A percentile compares a stretch with the other conserved stretches of the same genome.
These are phyloP conservation scores for Drosophila albomicans DNA, from an alignment of 1,140 invertebrate genomes.

Conservation along the genomic window DNA sequence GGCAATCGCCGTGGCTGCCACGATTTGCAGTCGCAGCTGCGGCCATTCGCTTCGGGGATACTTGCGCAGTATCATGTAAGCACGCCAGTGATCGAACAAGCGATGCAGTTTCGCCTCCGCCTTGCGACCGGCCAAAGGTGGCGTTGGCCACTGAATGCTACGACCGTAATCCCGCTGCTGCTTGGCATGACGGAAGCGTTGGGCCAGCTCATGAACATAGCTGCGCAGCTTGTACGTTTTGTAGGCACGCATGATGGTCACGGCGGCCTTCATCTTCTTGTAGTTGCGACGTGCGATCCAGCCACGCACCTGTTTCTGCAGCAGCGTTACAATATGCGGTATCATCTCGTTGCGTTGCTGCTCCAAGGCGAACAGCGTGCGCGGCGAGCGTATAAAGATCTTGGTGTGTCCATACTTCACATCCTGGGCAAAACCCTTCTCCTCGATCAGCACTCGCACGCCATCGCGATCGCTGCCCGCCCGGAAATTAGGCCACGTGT, in stretches of 20 bases:
- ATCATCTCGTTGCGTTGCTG: constrained; percentile 92
- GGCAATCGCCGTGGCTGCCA: constrained; percentile 91
- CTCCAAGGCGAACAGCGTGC: constrained; percentile 95
- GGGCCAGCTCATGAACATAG: constrained; percentile 90
- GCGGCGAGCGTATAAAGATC: constrained; percentile 96
- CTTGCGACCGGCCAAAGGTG: constrained; percentile 88
- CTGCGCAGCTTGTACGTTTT: constrained; percentile 92
- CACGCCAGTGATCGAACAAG: constrained; percentile 91
- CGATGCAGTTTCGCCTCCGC: constrained; percentile 86
- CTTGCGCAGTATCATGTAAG: constrained; percentile 92
- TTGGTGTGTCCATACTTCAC: constrained; percentile 98
- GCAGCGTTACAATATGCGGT: constrained; percentile 94
- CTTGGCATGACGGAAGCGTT: constrained; percentile 87
- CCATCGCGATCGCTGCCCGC: constrained; percentile 92
- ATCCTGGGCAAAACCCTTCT: constrained; percentile 92
- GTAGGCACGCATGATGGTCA: constrained; percentile 93
- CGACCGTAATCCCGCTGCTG: constrained; percentile 91
- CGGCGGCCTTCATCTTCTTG: constrained; percentile 93
- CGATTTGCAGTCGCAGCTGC: constrained; percentile 92
- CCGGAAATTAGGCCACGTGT: constrained; percentile 97
- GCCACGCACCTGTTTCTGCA: constrained; percentile 98
- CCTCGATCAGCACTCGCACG: constrained; percentile 92
- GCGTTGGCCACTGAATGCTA: constrained; percentile 91
- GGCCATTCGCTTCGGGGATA: constrained; percentile 95
- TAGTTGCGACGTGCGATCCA: constrained; percentile 91